Base-by-base conservation (phyloP, 2,888 invertebrate genomes). In the Pollenia amentaria region DNA sequence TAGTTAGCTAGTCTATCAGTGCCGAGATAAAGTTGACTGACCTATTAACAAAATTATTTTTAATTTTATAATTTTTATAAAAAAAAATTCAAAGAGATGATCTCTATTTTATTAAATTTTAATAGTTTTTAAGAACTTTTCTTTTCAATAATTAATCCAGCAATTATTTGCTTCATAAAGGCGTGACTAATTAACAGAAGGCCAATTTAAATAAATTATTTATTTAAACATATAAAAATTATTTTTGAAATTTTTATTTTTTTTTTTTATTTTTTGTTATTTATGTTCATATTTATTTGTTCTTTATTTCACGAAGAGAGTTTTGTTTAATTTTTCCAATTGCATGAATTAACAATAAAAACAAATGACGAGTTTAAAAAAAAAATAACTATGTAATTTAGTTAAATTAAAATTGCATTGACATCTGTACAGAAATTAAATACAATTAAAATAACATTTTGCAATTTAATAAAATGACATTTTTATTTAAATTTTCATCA, bases 321-420 rank as follows among this genome's bases (percentile, higher is more conserved):
- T 14, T 69, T 69, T 9, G 18, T 44, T 16, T 3, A 64, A 40
- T 29, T 72, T 64, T 51, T 44, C 2, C 53, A 46, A 16, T 46
- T 60, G 60, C 48, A 40, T 38, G 44, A 44, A 53, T 55, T 21
- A 29, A 11, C 10, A 29, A 60, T 48, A 69, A 78, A 40, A 75
- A 73, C 7, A 75, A 72, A 48, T 67, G 72, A 57, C 29, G 67
- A 65, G 40, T 67, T 55, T 16, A 2, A 44, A 81, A 18, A 40
- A 9, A 57, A 44, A 57, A 48, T 46, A 64, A 64, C 46, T 57
- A 10, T 70, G 60, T 57, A 83, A 79, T 76, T 86, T 75, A 70
- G 82, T 86, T 67, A 79, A 79, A 87, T 84, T 76, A 76, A 80
- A 84, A 80, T 84, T 87, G 57, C 76, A 84, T 80, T 87, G 87